A percentile compares a stretch with the other conserved stretches of the same genome.
phyloP scores from a whole-genome alignment of 2,113 vertebrate genomes.

The Coregonus clupeaformis region DNA sequence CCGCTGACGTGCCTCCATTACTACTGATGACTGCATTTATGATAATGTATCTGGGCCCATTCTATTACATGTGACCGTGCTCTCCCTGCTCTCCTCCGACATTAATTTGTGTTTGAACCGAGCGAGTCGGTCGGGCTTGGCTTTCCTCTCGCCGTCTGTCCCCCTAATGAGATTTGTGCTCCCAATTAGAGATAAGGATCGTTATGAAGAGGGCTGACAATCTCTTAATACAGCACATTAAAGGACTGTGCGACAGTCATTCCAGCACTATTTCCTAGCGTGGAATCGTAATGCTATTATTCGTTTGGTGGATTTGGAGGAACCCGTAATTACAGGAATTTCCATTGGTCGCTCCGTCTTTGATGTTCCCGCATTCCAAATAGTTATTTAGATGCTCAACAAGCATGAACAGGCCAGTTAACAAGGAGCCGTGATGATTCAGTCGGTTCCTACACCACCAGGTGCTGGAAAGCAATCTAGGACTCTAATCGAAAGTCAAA shows the following conservation, averaged over 20 bases:
- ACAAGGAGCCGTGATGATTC: conserved; percentile 50
- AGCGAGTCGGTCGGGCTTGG: not conserved
- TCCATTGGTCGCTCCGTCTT: conserved; percentile 20
- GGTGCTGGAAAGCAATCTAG: conserved; percentile 63
- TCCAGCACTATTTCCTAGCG: conserved; percentile 4
- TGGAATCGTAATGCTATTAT: conserved; percentile 1
- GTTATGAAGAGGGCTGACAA: conserved; percentile 24
- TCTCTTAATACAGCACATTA: conserved; percentile 26
- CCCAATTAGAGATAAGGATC: conserved; percentile 4
- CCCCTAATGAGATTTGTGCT: conserved; percentile 1
- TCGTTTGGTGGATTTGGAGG: not conserved
- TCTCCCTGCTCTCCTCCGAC: not conserved
- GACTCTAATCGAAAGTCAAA: conserved; percentile 64
- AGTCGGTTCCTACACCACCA: conserved; percentile 41
- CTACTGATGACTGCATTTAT: conserved; percentile 23
- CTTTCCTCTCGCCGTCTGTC: not conserved
- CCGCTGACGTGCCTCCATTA: not conserved
- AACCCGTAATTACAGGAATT: conserved; percentile 19
- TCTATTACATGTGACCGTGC: conserved; percentile 6
- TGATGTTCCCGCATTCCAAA: conserved; percentile 30
- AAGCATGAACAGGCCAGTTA: conserved; percentile 39
- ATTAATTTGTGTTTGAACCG: conserved; percentile 5
- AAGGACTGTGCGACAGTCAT: not conserved
- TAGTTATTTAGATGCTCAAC: conserved; percentile 50
- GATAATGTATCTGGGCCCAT: conserved; percentile 20